Base-by-base conservation (phyloP, 2,797 vertebrate genomes). In the Peromyscus aztecus region DNA sequence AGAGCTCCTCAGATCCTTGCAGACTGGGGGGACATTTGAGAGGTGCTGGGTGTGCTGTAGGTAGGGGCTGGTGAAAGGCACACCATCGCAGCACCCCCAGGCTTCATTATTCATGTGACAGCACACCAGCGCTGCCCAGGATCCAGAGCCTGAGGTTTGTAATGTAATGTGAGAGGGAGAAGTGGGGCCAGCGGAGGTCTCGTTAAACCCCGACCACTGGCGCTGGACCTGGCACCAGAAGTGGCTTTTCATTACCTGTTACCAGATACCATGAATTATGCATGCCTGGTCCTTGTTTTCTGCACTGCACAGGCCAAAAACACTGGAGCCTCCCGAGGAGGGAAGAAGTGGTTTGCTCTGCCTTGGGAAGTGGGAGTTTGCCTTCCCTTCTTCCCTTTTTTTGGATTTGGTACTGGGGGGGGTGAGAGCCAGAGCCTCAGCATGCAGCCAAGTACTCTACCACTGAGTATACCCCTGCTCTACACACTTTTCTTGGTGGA, bases 201-300 rank as follows among this genome's bases (percentile, higher is more conserved):
- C 27, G 0, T 71, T 95, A 92, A 95, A 73, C 59, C 86, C 89
- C 69, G 69, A 37, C 43, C 59, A 6, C 37, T 10, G 55, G 82
- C 76, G 88, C 69, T 71, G 93, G 93, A 92, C 84, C 95, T 57
- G 71, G 83, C 91, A 73, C 63, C 65, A 46, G 43, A 55, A 88
- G 57, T 88, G 69, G 88, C 81, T 77, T 97, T 76, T 75, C 67
- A 81, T 84, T 86, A 76, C 82, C 90, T 96, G 91, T 94, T 94
- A 96, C 80, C 76, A 65, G 96, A 95, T 55, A 93, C 94, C 75
- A 34, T 55, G 87, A 92, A 83, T 65, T 40, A 23, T 23, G 49
- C 69, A 49, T 8, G n/a, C 82, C 55, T 31, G 24, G 65, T n/a
- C 13, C 89, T 77, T 71, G 69, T 69, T 94, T 65, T 92, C n/a